Evolutionary conservation across 2,888 invertebrate species (phyloP), one percentile per base, ranked within the genome.

Genomic region (Acleris emargana): DNA sequence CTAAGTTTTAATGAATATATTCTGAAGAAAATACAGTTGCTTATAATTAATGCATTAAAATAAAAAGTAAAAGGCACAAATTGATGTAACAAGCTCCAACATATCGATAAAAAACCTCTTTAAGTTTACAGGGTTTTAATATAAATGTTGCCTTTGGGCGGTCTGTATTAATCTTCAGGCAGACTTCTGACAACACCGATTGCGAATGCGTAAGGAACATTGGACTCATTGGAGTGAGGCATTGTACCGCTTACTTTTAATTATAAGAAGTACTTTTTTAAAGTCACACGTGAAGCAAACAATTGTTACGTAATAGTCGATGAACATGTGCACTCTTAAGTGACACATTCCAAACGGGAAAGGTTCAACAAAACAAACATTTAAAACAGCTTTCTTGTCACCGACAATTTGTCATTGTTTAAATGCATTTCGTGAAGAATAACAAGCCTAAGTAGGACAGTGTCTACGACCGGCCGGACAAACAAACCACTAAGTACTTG

Each of bases 401-500:
- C 54, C 45, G 61, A 66, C 66, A 61, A 55, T 66, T 60, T 66
- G 66, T 66, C 60, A 58, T 50, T 45, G 60, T 66, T 55, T 32
- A 52, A 66, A 57, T 61, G 57, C 66, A 66, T 57, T 66, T 66
- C 22, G 7, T 55, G 50, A 66, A 57, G 61, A 61, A 66, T 57
- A 66, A 66, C 61, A 61, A 66, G 61, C 51, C 61, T 52, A 66
- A 61, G 57, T 64, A 7, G 58, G 49, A 20, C 54, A 18, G 47
- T 58, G n/a, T 16, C 17, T 45, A 53, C 42, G 53, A 18, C 5
- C 32, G 51, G 54, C 45, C 47, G 42, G 73, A 73, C 72, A 74
- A 73, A 74, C 79, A 81, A 78, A 79, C 75, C 78, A 72, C 70
- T 69, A 79, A 71, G 74, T 73, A 76, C 70, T 74, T 74, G 72